Evolutionary conservation across 2,113 vertebrate species (phyloP), one percentile per base, ranked within the genome.

Genomic region (Eleginops maclovinus): DNA sequence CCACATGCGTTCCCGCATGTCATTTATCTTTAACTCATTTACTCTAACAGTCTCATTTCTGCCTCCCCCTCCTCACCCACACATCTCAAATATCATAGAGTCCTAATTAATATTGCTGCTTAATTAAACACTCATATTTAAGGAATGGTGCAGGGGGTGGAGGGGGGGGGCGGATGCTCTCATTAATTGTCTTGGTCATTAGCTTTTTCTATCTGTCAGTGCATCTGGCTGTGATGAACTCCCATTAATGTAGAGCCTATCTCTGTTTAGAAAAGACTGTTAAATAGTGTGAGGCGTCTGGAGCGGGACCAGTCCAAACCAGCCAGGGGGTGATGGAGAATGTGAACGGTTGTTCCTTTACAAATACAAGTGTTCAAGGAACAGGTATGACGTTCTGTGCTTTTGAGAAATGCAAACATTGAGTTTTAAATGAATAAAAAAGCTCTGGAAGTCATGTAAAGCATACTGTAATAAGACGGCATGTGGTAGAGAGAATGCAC

Each of bases 61-160:
- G n/a, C 53, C n/a, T 31, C 16, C 56, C 28, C 16, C 16, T 54
- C 64, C 24, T 72, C 74, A 79, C 79, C 76, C 85, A 21, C 76
- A 84, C 66, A 70, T 85, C 76, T 75, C 87, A 86, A 31, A 92
- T 91, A 88, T 91, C 86, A 92, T 87, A 63, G 86, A 88, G 86
- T 77, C 81, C 81, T 92, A 94, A 93, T 92, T 93, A 93, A 93
- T 93, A 91, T 83, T 81, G 81, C 90, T 85, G 81, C 90, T 91
- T 93, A 93, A 94, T 94, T 94, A 94, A 94, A 94, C 87, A 91
- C 80, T 92, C 90, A 90, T 94, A 93, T 94, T 94, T 93, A 92
- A 93, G 75, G 80, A 90, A 80, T 81, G 78, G 74, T 81, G 44
- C 64, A 79, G 79, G 51, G 77, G 49, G 73, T n/a, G 72, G 74